A percentile compares a stretch with the other conserved stretches of the same genome.
These are phyloP conservation scores for Monodelphis domestica DNA, from an alignment of 2,797 vertebrate genomes.

Conservation along the genomic window DNA sequence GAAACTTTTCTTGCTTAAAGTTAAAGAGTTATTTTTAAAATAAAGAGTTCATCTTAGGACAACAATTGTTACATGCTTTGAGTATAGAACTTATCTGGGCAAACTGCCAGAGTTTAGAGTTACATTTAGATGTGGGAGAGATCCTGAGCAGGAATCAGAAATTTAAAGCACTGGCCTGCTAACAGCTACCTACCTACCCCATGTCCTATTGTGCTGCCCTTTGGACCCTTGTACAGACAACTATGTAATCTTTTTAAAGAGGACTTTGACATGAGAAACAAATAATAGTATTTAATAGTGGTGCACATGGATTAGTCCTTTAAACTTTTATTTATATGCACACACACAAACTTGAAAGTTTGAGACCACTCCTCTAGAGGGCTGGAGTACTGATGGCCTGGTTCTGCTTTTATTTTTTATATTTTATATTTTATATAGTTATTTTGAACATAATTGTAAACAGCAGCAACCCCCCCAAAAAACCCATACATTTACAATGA, in stretches of 20 bases:
- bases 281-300: neutral
- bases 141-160: neutral
- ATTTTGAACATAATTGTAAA: neutral
- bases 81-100: neutral
- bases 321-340: neutral
- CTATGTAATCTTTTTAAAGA: neutral
- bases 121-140: neutral
- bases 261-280: neutral
- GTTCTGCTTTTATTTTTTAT: neutral
- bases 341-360: neutral
- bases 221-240: neutral
- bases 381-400: neutral
- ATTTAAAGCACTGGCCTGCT: neutral
- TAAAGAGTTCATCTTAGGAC: neutral
- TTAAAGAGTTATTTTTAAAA: neutral
- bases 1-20: neutral
- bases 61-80: neutral
- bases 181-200: neutral
- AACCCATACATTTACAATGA: neutral
- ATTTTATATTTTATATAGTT: neutral
- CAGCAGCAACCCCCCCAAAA: neutral
- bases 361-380: neutral
- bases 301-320: neutral
- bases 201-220: neutral
- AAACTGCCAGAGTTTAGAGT: neutral